A percentile compares a stretch with the other conserved stretches of the same genome.
These are phyloP conservation scores for Nesidiocoris tenuis DNA, from an alignment of 2,888 invertebrate genomes.

Conservation along the genomic window DNA sequence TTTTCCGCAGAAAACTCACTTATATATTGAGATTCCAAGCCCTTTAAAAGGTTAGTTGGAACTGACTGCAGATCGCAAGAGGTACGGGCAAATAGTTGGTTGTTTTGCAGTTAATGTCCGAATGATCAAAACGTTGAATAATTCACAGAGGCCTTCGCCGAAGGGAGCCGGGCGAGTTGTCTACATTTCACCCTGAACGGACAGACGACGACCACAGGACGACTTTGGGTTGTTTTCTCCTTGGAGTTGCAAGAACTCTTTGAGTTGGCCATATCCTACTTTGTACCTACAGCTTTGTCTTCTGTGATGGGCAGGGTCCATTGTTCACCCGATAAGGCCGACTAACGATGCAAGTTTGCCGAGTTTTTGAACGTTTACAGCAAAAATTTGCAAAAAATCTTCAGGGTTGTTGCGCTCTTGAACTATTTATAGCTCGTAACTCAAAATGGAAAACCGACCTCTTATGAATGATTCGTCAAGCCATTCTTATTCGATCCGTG, in stretches of 20 bases:
- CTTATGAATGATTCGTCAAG: background rate
- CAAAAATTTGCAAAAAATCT: conserved; percentile 10
- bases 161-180: background rate
- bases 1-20: background rate
- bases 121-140: background rate
- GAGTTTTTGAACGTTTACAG: background rate
- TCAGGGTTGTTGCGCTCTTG: background rate
- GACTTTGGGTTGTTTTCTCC: background rate
- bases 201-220: background rate
- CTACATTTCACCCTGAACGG: background rate
- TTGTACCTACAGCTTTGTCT: background rate
- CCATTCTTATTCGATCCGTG: background rate
- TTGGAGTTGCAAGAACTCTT: background rate
- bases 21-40: background rate
- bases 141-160: background rate
- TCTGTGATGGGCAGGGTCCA: background rate
- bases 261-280: background rate
- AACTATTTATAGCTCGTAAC: conserved; percentile 1
- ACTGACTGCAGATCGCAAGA: background rate
- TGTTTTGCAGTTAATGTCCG: background rate
- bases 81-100: background rate
- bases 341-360: background rate
- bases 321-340: background rate
- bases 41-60: background rate
- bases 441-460: conserved; percentile 7